Percentiles rank a stretch among this genome's conserved stretches.
Conservation (phyloP, 2,888 invertebrate species). For the Thyatira batis region DNA sequence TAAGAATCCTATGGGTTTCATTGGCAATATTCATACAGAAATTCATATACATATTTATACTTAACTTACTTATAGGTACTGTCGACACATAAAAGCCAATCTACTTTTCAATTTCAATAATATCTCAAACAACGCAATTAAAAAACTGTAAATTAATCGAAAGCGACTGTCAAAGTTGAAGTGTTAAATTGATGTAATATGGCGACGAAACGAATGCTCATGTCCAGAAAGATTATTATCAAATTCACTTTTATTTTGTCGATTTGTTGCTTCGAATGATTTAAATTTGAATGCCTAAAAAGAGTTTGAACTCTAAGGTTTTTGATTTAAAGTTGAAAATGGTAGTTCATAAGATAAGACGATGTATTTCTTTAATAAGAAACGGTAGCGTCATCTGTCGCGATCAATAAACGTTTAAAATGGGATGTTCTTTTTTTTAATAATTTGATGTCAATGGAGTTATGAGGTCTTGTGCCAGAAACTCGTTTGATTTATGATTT, state of each 20-base stretch:
- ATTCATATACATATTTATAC: too few species aligned
- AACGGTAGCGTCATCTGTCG: constrained; percentile 53
- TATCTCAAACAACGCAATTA: background rate
- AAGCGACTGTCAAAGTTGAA: background rate
- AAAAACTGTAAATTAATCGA: background rate
- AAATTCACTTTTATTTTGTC: background rate
- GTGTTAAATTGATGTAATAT: background rate
- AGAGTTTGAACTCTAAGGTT: background rate
- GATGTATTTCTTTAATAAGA: constrained; percentile 1
- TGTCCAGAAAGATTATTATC: background rate
- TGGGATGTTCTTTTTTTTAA: constrained; percentile 31
- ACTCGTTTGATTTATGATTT: background rate
- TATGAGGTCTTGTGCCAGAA: constrained; percentile 14
- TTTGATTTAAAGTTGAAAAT: too few species aligned
- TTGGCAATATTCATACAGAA: too few species aligned
- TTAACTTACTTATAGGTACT: too few species aligned
- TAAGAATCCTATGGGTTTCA: too few species aligned
- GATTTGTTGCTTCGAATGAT: background rate
- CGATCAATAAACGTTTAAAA: constrained; percentile 51
- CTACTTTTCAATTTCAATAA: background rate
- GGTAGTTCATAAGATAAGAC: background rate
- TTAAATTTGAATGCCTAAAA: background rate
- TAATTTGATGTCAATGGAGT: constrained; percentile 28
- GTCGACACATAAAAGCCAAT: background rate
- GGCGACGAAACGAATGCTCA: background rate